Base-by-base conservation (phyloP, 2,888 invertebrate genomes). In the Ellobium chinense region DNA sequence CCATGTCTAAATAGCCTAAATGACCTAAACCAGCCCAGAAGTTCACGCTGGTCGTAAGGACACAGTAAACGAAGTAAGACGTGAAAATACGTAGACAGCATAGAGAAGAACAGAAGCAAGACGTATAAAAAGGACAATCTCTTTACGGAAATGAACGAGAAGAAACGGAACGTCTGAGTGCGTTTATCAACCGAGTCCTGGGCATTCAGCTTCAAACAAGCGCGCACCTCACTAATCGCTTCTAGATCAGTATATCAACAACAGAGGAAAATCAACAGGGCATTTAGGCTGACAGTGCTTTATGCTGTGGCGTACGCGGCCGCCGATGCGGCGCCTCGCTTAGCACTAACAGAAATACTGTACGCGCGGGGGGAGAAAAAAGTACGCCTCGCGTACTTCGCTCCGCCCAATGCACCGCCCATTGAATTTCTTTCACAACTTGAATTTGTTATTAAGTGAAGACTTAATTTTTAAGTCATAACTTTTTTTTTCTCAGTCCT, bases 171-270 rank as follows among this genome's bases (percentile, higher is more conserved):
- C 37, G 36, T 62, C 62, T 9, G 63, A 62, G 37, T 9, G n/a
- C 27, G 63, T 37, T 62, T 63, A 29, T 63, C 63, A 74, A 37
- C 34, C 31, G 7, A 34, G 18, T 31, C 65, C n/a, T 14, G 14
- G 18, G 65, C 21, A 18, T 18, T 9, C 31, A 65, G 65, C 65
- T 37, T 37, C 24, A 36, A 68, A 68, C 37, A 36, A 24, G 68
- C 39, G 68, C 68, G 68, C 36, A 36, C 14, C 46, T 21, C 36
- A 27, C 73, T 72, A 78, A 78, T 79, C 79, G 73, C 65, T 37
- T 24, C 37, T 58, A 72, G 81, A 81, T 81, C 81, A 62, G 81
- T 73, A 66, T 81, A 81, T 81, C 81, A 81, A 81, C 78, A 81
- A 63, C 66, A 58, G 68, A 68, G 56, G 54, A 60, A 73, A 77